Base-by-base conservation (phyloP, 2,888 invertebrate species). In the Drosophila multiciliata region DNA sequence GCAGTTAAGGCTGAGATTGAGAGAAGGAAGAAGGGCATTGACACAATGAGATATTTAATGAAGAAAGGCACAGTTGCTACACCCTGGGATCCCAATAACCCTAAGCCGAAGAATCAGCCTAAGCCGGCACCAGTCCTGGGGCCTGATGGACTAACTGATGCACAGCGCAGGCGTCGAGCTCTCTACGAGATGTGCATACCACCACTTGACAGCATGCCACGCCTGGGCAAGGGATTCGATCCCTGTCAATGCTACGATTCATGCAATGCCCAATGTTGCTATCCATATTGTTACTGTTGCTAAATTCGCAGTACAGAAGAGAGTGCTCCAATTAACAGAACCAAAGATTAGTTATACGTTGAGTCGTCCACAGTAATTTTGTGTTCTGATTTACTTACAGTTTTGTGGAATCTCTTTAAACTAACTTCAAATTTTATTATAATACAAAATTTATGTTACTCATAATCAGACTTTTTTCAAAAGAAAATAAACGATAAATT, bases 191-290 rank as follows among this genome's bases (percentile, higher is more conserved):
- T 73, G 23, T 78, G 82, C 17, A 69, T 82, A 6, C 91, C 88
- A 0, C 67, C 87, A 5, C 55, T 92, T 0, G 83, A 89, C 4
- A 74, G 66, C 61, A 67, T 90, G 33, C 81, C 89, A 12, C 82
- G 91, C 0, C 80, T 78, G 29, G 86, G 84, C n/a, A 91, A 80
- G 40, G 80, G 81, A 2, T 23, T 20, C 17, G 72, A 89, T 76
- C 80, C 81, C 0, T 78, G 78, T 8, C 40, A 23, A 2, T 61
- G 61, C 45, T 64, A 52, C 33, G 60, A 57, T 20, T 8, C 59
- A 4, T 76, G 78, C 20, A 8, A 7, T 9, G 35, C 36, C 4
- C 62, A 62, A 7, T 60, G 57, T 2, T 60, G 57, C 15, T 59
- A 65, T 62, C 67, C 53, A 11, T 66, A 59, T 48, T 67, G 64